phyloP scores from a whole-genome alignment of 1,140 invertebrate species.

The Daktulosphaira vitifoliae region DNA sequence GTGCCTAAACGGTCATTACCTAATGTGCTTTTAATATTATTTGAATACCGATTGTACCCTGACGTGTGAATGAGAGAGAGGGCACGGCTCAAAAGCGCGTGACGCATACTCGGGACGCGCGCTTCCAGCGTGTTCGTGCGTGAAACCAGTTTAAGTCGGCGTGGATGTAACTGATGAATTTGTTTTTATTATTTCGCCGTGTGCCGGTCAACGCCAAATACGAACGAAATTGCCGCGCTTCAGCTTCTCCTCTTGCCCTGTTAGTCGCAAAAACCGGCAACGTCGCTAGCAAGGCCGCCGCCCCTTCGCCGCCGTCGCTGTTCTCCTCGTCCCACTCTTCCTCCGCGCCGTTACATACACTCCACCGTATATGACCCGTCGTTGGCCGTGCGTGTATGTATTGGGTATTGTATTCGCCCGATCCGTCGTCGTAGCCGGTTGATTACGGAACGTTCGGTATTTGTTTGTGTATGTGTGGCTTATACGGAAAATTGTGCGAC shows the following conservation, averaged over 20 bases:
- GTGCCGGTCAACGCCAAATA: conserved; percentile 22
- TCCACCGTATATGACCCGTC: conserved; percentile 3
- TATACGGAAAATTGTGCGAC: conserved; percentile 3
- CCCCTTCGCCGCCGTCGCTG: not conserved
- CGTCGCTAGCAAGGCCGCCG: conserved; percentile 25
- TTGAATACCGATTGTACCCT: too few relatives aligned
- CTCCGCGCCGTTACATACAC: too few relatives aligned
- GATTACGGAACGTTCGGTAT: not conserved
- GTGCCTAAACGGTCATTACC: too few relatives aligned
- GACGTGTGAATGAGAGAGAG: too few relatives aligned
- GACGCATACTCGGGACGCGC: too few relatives aligned
- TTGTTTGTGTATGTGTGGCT: conserved; percentile 20
- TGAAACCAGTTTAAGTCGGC: not conserved
- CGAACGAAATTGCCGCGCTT: not conserved
- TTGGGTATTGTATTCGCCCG: not conserved
- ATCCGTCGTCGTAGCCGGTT: conserved; percentile 2
- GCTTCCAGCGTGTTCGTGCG: not conserved
- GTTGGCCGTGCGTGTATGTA: not conserved
- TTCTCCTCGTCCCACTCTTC: not conserved
- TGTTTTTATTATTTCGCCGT: conserved; percentile 9
- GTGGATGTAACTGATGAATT: not conserved
- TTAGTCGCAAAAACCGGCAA: conserved; percentile 18
- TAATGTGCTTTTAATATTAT: too few relatives aligned
- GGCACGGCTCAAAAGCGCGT: too few relatives aligned
- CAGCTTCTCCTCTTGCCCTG: not conserved